Base-by-base conservation (phyloP, 2,113 vertebrate species). In the Smithornis capensis region DNA sequence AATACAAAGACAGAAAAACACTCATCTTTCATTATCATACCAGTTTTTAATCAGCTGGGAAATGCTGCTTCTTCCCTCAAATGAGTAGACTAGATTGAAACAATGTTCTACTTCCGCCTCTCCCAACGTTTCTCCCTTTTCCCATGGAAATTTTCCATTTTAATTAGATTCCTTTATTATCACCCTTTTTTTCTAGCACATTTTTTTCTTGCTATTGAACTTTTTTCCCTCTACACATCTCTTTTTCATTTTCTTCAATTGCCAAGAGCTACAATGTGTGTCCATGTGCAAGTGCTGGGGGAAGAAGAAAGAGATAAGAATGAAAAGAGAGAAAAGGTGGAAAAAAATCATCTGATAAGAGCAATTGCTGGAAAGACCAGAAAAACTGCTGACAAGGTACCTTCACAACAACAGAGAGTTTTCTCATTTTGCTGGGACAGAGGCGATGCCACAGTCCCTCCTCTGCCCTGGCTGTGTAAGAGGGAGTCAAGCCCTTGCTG, bases 11-110 rank as follows among this genome's bases (percentile, higher is more conserved):
- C 60, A 81, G 62, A 47, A 76, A 44, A 79, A 85, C 4, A 42
- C 52, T 87, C 71, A 55, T 82, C 81, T 76, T 77, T 42, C 84
- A 84, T 74, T 81, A 59, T 27, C 52, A 19, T 19, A 52, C 10
- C 56, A 67, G 56, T 12, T 86, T 65, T 71, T 42, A 87, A 68
- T 44, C 78, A 90, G 70, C 57, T 75, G 89, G 78, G 76, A 91
- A 68, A 79, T 47, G 3, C 52, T 64, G 25, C 62, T 60, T 25
- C 64, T 70, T 86, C 57, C 45, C 62, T 52, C 49, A 55, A 3
- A 63, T 9, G 42, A 79, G 56, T 2, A 74, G 27, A 15, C 29
- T 5, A 24, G 76, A 40, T 37, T 19, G 83, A 80, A 82, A n/a
- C 77, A 68, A 29, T 5, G 28, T 33, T 87, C 76, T 33, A 13